These are phyloP conservation scores for Lycopodina hypogea DNA, from an alignment of 37 sponge, comb jelly and placozoan genomes.

Conservation along the genomic window DNA sequence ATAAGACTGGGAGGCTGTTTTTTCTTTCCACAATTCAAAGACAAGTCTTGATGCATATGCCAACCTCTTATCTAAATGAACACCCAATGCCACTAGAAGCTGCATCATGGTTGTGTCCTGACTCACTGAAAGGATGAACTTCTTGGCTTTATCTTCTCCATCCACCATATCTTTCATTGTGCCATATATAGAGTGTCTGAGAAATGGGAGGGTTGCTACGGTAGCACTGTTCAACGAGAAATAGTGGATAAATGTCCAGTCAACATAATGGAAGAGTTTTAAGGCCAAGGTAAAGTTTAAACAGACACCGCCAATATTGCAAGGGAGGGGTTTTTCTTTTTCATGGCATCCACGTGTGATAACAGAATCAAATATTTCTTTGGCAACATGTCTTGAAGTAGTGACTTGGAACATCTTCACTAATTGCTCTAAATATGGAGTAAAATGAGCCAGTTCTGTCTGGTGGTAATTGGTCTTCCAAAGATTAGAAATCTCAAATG, in stretches of 20 bases:
- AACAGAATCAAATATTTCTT: constrained; percentile 29
- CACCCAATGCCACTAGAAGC: constrained; percentile 27
- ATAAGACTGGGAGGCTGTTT: background rate
- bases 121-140: constrained; percentile 19
- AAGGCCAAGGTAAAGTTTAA: background rate
- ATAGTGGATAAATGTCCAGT: constrained; percentile 8
- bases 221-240: constrained; percentile 26
- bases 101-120: constrained; percentile 50
- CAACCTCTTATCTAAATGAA: constrained; percentile 17
- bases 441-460: background rate
- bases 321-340: constrained; percentile 29
- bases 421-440: background rate
- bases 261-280: constrained; percentile 14
- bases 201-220: constrained; percentile 28
- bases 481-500: background rate
- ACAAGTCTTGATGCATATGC: constrained; percentile 63
- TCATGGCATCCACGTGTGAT: constrained; percentile 10
- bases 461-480: background rate
- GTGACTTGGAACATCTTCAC: constrained; percentile 7
- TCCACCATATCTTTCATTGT: constrained; percentile 19
- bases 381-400: background rate
- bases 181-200: constrained; percentile 43
- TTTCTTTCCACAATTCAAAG: constrained; percentile 63
- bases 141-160: background rate
- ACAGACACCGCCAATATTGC: constrained; percentile 10